Conservation (phyloP, 2,113 vertebrate genomes). For the Ceuthmochares aereus region DNA sequence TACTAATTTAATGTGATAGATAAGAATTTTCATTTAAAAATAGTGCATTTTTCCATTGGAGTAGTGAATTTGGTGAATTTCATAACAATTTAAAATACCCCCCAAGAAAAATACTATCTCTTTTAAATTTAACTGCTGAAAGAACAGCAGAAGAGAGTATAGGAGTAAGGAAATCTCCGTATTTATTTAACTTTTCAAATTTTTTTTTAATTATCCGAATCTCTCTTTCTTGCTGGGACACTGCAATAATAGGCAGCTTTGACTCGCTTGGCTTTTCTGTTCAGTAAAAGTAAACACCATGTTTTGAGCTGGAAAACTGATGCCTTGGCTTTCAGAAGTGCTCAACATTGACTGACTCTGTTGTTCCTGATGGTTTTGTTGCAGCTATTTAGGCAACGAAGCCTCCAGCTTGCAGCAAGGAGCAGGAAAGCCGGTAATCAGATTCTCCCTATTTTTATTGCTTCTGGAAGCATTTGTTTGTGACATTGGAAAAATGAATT, state of each 20-base stretch:
- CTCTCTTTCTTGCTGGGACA: neutral
- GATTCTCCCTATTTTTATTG: neutral
- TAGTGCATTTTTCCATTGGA: neutral
- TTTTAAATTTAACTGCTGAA: neutral
- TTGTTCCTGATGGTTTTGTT: neutral
- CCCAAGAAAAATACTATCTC: neutral
- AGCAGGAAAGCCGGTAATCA: neutral
- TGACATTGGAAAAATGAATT: conserved; percentile 1
- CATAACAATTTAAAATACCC: neutral
- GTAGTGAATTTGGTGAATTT: neutral
- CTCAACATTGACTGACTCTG: neutral
- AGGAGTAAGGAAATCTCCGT: neutral
- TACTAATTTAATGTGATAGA: neutral
- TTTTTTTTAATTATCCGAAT: neutral
- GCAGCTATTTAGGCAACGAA: neutral
- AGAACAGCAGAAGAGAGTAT: neutral
- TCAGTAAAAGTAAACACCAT: neutral
- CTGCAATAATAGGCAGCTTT: neutral
- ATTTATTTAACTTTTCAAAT: neutral
- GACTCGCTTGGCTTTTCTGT: neutral
- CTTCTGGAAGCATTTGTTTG: conserved; percentile 10
- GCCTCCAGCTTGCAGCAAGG: neutral
- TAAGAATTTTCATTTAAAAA: neutral
- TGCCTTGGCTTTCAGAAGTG: neutral
- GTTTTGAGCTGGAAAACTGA: neutral